Base-by-base conservation (phyloP, 2,113 vertebrate genomes). In the Alouatta palliata region DNA sequence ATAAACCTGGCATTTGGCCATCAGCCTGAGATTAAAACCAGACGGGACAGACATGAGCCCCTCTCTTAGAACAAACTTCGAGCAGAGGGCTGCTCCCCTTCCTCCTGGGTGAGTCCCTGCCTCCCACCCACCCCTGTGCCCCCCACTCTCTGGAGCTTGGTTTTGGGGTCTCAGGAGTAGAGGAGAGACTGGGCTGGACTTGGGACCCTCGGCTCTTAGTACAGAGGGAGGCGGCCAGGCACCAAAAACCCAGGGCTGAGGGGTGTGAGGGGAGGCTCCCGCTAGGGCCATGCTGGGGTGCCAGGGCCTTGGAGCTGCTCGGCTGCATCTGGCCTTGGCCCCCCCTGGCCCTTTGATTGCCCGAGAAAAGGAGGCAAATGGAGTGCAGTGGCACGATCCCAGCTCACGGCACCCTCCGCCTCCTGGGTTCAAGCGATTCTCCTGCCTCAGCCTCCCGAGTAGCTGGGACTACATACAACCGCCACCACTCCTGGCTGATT, bases 21-120 rank as follows among this genome's bases (percentile, higher is more conserved):
- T 97, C 84, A 7, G 94, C 96, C 98, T 97, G 92, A 98, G 98
- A 98, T 98, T 97, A 97, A 93, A 98, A 98, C 81, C 98, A 98
- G 98, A 97, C 96, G 0, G 10, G 89, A 35, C 97, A 97, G 95
- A 92, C 91, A 56, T 66, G 0, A 68, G 71, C 85, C 96, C 94
- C 91, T 97, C 75, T 95, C 19, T 49, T 66, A 95, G 97, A 84
- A 94, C 32, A 68, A 45, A 76, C 49, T 95, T 86, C 70, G 92
- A 97, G 61, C 58, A 13, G 47, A 54, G 83, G 80, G 92, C 8
- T 77, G 87, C 91, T 40, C n/a, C 87, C 54, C 10, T 96, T 86
- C 56, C 64, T 49, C 27, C 52, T 4, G 0, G 16, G 1, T 4
- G 12, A 4, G 19, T 23, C 54, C 66, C 12, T 0, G 21, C 11